Evolutionary conservation across 2,113 vertebrate genomes (phyloP).

Genomic region (Mastomys coucha): DNA sequence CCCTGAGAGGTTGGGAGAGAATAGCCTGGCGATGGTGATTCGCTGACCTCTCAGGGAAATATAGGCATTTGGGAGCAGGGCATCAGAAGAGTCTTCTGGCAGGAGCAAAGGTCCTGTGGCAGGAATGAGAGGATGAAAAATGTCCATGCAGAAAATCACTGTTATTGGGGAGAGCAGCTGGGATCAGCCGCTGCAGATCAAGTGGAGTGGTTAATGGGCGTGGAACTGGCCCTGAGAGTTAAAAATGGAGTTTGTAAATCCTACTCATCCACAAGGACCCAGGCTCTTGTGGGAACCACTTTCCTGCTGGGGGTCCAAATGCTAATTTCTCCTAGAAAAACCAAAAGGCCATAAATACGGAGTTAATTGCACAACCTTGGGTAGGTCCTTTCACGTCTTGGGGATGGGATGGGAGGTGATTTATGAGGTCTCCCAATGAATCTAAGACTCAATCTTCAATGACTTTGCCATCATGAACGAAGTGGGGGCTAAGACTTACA

Average conservation of each 20-base stretch:
- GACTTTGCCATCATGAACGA: conserved; percentile 47
- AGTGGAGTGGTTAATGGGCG: not conserved
- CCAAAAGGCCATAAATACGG: not conserved
- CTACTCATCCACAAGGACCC: not conserved
- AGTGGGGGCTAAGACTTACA: conserved; percentile 38
- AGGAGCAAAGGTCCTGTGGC: not conserved
- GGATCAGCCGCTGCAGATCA: rapidly evolving
- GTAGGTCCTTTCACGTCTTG: conserved; percentile 39
- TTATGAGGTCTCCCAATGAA: conserved; percentile 54
- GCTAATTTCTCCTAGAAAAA: not conserved
- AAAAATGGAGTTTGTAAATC: not conserved
- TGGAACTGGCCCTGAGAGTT: rapidly evolving
- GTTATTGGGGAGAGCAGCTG: rapidly evolving
- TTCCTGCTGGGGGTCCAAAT: not conserved
- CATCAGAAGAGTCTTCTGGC: too few species aligned
- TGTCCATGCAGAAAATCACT: not conserved
- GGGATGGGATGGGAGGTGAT: conserved; percentile 36
- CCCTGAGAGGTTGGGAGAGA: not conserved
- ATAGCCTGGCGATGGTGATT: not conserved
- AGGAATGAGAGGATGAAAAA: not conserved
- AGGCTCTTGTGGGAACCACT: rapidly evolving
- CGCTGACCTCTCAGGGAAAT: not conserved
- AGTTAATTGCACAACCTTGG: conserved; percentile 41
- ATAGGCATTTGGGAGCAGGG: not conserved
- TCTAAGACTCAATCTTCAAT: conserved; percentile 46